Percentiles rank a stretch among this genome's conserved stretches.
Conservation (phyloP, 2,888 invertebrate genomes). For the Vannuccia rotundouncinata region DNA sequence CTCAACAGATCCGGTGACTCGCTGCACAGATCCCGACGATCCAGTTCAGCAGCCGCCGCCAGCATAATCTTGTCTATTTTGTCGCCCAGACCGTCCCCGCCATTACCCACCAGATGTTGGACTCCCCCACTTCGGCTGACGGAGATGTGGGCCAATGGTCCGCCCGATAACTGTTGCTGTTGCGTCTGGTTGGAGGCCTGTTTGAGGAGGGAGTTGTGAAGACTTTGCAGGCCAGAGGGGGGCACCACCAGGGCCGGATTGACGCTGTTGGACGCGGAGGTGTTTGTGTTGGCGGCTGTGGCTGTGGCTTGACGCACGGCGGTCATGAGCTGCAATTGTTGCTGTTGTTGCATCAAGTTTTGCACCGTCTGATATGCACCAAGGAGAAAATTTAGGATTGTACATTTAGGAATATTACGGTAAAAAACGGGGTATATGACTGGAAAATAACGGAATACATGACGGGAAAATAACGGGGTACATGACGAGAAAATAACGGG, state of each 20-base stretch:
- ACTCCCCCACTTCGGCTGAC: neutral
- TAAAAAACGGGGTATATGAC: too few species aligned
- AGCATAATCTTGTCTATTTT: neutral
- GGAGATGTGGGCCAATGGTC: neutral
- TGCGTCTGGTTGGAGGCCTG: neutral
- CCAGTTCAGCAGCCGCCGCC: neutral
- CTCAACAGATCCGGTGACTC: neutral
- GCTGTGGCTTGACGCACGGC: neutral
- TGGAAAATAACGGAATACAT: too few species aligned
- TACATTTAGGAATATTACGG: too few species aligned
- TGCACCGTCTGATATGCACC: neutral
- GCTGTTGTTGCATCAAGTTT: neutral
- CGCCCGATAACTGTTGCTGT: neutral
- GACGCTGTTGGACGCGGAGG: neutral
- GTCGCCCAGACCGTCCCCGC: neutral
- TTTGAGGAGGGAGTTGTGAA: neutral
- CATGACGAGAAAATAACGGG: too few species aligned
- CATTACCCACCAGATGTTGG: neutral
- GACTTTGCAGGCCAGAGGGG: neutral
- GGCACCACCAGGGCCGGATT: neutral
- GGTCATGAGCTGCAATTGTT: neutral
- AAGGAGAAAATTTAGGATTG: too few species aligned
- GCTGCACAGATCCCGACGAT: neutral
- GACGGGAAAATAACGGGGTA: too few species aligned
- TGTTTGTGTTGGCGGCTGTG: neutral